These are phyloP conservation scores for Calephelis nemesis DNA, from an alignment of 1,140 invertebrate species.

Conservation along the genomic window DNA sequence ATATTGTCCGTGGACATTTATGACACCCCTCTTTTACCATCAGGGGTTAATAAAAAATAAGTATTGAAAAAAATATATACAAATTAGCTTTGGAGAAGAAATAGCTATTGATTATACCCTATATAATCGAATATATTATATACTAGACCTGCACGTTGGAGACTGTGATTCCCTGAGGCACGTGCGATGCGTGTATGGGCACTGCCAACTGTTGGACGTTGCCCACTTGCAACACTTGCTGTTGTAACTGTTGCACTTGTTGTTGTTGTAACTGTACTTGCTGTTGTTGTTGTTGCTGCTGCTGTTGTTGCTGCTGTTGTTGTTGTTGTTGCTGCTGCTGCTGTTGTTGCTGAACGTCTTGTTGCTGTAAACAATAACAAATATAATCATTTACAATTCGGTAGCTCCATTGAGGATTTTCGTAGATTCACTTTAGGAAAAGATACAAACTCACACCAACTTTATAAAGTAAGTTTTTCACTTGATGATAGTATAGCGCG, in stretches of 20 bases:
- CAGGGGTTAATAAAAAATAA: too few relatives aligned
- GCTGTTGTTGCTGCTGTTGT: conserved; percentile 52
- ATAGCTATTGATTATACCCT: too few relatives aligned
- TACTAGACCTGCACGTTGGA: conserved; percentile 44
- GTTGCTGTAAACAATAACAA: conserved; percentile 28
- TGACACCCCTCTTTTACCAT: too few relatives aligned
- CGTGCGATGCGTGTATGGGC: conserved; percentile 66
- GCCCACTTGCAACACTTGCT: conserved; percentile 62
- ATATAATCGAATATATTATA: too few relatives aligned
- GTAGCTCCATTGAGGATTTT: too few relatives aligned
- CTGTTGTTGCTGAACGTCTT: conserved; percentile 43
- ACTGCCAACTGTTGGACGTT: conserved; percentile 67
- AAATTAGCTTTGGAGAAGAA: too few relatives aligned
- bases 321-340: conserved; percentile 51
- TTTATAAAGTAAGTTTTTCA: too few relatives aligned
- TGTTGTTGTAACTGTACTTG: conserved; percentile 43
- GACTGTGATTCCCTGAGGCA: conserved; percentile 50
- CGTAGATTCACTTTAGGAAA: too few relatives aligned
- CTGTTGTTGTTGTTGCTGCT: conserved; percentile 43
- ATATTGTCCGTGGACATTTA: too few relatives aligned
- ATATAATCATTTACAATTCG: not conserved
- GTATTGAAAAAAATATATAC: too few relatives aligned
- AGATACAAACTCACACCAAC: too few relatives aligned
- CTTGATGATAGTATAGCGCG: too few relatives aligned
- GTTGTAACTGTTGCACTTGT: conserved; percentile 58